Conservation (phyloP, 2,113 vertebrate genomes). For the Myrmophylax atrothorax region DNA sequence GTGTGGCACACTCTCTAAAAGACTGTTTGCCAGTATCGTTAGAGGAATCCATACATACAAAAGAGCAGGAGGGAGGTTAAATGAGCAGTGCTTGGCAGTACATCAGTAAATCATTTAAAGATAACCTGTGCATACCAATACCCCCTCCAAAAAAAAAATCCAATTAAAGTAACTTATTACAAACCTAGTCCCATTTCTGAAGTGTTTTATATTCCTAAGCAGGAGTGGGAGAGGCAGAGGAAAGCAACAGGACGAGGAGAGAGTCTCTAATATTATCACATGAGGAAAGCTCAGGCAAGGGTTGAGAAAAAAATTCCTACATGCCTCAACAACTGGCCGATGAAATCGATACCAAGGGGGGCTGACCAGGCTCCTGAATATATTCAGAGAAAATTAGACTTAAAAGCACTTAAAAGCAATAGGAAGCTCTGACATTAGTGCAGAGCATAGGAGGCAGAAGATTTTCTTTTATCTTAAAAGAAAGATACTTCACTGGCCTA, state of each 20-base stretch:
- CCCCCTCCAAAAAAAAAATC: background rate
- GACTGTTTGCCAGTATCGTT: background rate
- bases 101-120: slow-evolving; percentile 39
- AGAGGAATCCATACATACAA: background rate
- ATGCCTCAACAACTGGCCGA: background rate
- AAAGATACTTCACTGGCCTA: background rate
- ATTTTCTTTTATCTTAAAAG: slow-evolving; percentile 36
- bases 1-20: background rate
- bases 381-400: background rate
- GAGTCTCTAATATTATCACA: background rate
- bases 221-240: background rate
- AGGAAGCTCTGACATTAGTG: slow-evolving; percentile 8
- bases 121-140: slow-evolving; percentile 53
- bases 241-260: background rate
- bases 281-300: background rate
- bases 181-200: slow-evolving; percentile 24
- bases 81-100: slow-evolving; percentile 32
- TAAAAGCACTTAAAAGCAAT: slow-evolving; percentile 1
- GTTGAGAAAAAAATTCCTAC: background rate
- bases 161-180: slow-evolving; percentile 50
- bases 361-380: background rate
- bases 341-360: background rate
- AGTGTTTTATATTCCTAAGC: background rate
- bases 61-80: slow-evolving; percentile 27
- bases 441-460: background rate